These are phyloP conservation scores for Bambusicola thoracicus DNA, from an alignment of 2,113 vertebrate species.

Conservation along the genomic window DNA sequence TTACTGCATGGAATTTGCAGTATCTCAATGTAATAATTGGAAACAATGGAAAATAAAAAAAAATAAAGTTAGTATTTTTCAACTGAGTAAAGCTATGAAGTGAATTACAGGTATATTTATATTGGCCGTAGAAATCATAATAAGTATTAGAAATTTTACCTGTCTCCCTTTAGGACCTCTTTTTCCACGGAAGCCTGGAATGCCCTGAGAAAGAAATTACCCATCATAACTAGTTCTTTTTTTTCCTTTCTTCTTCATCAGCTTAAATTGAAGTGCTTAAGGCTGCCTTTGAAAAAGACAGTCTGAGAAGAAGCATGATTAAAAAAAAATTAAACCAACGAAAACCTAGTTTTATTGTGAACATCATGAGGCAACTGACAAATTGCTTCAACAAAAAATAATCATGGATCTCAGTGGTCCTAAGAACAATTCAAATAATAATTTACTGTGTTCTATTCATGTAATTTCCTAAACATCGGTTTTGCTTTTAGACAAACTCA, in stretches of 20 bases:
- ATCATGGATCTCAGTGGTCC: not conserved
- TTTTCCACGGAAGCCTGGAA: conserved; percentile 87
- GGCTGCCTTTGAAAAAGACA: not conserved
- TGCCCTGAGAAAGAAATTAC: conserved; percentile 80
- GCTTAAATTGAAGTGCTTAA: not conserved
- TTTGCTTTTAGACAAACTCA: not conserved
- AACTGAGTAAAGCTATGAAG: not conserved
- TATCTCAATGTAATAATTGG: not conserved
- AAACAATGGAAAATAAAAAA: not conserved
- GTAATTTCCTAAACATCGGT: not conserved
- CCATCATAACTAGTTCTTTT: not conserved
- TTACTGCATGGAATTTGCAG: not conserved
- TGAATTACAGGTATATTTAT: not conserved
- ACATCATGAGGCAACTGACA: not conserved
- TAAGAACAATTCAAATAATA: not conserved
- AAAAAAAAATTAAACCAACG: not conserved
- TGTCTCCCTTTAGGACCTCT: conserved; percentile 91
- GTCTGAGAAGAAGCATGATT: not conserved
- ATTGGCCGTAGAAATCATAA: not conserved
- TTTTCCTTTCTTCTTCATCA: not conserved
- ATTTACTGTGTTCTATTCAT: not conserved
- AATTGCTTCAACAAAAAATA: not conserved
- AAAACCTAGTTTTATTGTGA: not conserved
- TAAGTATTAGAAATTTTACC: conserved; percentile 72
- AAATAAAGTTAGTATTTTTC: not conserved